Conservation (phyloP, 2,797 vertebrate species). For the Steatocranus sp. region DNA sequence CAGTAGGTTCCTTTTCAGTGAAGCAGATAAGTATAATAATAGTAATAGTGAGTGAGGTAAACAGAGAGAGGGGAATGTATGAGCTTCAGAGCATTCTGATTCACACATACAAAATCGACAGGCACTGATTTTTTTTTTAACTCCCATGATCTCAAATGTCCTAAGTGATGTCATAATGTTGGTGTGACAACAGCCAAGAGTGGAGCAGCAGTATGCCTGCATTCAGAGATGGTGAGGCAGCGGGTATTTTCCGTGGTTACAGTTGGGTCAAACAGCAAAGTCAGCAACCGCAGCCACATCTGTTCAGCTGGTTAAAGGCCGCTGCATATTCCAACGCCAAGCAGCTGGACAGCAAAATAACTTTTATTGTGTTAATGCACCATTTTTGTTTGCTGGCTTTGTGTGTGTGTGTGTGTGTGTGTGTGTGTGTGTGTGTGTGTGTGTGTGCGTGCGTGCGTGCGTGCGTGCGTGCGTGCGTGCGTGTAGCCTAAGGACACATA, state of each 20-base stretch:
- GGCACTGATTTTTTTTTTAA: neutral
- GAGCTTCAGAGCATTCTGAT: conserved; percentile 10
- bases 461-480: neutral
- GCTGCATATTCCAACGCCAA: conserved; percentile 20
- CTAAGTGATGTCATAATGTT: conserved; percentile 50
- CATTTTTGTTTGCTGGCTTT: neutral
- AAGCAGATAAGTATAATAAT: conserved; percentile 41
- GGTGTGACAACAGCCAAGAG: conserved; percentile 13
- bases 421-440: no score
- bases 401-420: no score
- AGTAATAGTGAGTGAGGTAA: conserved; percentile 43
- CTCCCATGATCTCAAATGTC: conserved; percentile 7
- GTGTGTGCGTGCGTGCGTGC: no score
- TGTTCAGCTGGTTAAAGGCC: conserved; percentile 62
- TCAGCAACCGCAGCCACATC: conserved; percentile 71
- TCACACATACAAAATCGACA: neutral
- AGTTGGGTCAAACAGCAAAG: conserved; percentile 58
- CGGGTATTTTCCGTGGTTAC: conserved; percentile 62
- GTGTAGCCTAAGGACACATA: conserved; percentile 55
- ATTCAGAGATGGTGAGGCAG: conserved; percentile 27
- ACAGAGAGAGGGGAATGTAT: conserved; percentile 39
- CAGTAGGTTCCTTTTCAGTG: conserved; percentile 16
- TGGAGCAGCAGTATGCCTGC: conserved; percentile 12
- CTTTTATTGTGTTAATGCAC: conserved; percentile 26
- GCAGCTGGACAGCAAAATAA: conserved; percentile 45